phyloP scores from a whole-genome alignment of 2,113 vertebrate genomes.

The Centrocercus urophasianus region DNA sequence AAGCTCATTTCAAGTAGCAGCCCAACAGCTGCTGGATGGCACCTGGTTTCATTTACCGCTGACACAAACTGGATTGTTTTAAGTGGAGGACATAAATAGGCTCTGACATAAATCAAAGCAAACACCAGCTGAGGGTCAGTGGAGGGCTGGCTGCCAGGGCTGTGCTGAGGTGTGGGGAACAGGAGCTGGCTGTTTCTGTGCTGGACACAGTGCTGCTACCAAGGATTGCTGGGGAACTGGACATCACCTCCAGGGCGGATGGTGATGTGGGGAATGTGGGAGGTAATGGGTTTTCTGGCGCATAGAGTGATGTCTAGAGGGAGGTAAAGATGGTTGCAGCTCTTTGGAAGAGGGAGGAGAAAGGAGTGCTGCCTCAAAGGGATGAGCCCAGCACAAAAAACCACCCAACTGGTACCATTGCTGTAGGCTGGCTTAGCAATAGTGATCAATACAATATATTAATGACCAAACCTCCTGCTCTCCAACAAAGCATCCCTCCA shows the following conservation, averaged over 20 bases:
- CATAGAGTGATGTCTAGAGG: neutral
- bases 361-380: neutral
- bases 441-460: too few species aligned
- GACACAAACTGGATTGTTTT: conserved; percentile 63
- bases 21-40: conserved; percentile 59
- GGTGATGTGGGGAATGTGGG: neutral
- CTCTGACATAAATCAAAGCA: conserved; percentile 69
- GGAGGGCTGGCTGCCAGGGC: neutral
- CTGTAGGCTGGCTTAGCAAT: too few species aligned
- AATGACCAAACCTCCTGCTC: neutral
- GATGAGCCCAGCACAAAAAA: neutral
- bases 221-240: neutral
- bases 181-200: neutral
- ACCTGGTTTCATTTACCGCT: conserved; percentile 63
- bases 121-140: conserved; percentile 66
- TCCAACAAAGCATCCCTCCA: neutral
- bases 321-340: neutral
- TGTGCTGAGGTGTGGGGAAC: neutral
- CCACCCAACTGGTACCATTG: neutral
- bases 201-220: neutral
- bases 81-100: conserved; percentile 52
- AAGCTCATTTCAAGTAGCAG: conserved; percentile 70
- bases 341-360: neutral
- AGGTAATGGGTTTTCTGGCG: neutral
- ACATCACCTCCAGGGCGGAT: neutral